Evolutionary conservation across 1,140 invertebrate genomes (phyloP).

Genomic region (Polypedilum pembai): DNA sequence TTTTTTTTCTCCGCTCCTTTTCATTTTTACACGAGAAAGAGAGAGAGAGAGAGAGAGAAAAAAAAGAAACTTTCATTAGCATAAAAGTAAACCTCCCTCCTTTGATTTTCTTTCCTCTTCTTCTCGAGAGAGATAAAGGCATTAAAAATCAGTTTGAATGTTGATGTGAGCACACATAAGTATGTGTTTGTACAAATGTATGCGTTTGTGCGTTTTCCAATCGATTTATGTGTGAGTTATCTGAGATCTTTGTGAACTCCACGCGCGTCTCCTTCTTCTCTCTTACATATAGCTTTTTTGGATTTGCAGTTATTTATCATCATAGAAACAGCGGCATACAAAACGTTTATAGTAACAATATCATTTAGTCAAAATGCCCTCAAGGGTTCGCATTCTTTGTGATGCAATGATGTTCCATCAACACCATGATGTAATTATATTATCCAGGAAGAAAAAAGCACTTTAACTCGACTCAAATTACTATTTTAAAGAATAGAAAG

Average conservation of each 20-base stretch:
- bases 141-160: neutral
- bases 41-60: no score
- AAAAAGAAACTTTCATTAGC: neutral
- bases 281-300: neutral
- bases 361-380: no score
- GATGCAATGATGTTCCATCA: no score
- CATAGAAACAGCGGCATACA: neutral
- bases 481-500: no score
- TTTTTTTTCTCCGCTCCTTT: no score
- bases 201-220: neutral
- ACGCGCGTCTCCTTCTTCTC: neutral
- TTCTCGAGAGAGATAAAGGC: neutral
- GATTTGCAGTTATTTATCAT: constrained; percentile 1
- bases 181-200: neutral
- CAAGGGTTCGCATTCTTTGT: no score
- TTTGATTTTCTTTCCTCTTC: neutral
- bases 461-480: no score
- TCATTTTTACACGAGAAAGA: no score
- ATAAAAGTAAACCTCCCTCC: neutral
- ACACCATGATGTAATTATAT: no score
- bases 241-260: neutral
- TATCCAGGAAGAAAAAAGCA: no score
- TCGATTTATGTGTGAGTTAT: neutral
- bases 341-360: no score
- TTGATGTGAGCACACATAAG: neutral